phyloP scores from a whole-genome alignment of 2,113 vertebrate genomes.

The Corydoras sp. region DNA sequence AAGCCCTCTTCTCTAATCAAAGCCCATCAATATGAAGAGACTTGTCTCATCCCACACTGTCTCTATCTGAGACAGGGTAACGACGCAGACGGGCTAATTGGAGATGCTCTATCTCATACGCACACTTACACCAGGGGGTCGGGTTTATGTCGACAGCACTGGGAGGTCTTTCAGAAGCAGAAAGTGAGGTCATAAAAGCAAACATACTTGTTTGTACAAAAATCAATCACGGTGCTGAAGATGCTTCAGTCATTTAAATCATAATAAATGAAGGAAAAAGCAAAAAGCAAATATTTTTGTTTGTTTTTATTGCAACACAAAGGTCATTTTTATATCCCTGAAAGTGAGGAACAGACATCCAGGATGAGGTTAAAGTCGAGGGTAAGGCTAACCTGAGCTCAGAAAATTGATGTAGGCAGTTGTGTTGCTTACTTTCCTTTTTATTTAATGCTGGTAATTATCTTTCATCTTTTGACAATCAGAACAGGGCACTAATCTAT shows the following conservation, averaged over 20 bases:
- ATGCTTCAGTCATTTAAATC: not conserved
- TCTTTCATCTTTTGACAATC: too few relatives aligned
- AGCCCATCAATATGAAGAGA: slow-evolving; percentile 32
- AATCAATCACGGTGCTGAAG: not conserved
- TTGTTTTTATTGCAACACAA: too few relatives aligned
- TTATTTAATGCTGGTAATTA: too few relatives aligned
- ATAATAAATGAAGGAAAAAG: too few relatives aligned
- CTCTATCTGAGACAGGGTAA: slow-evolving; percentile 36
- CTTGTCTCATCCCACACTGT: slow-evolving; percentile 9
- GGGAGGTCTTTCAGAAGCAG: slow-evolving; percentile 17
- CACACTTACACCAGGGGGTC: not conserved
- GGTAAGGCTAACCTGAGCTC: too few relatives aligned
- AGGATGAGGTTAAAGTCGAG: too few relatives aligned
- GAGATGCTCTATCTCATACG: slow-evolving; percentile 17
- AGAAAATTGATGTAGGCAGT: too few relatives aligned
- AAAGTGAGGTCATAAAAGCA: not conserved
- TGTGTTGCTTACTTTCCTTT: too few relatives aligned
- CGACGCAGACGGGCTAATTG: slow-evolving; percentile 30
- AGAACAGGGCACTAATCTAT: too few relatives aligned
- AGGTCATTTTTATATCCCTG: too few relatives aligned
- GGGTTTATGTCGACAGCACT: not conserved
- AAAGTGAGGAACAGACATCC: too few relatives aligned
- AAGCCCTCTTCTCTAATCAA: slow-evolving; percentile 35
- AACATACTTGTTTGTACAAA: not conserved
- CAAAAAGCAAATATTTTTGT: too few relatives aligned